Base-by-base conservation (phyloP, 1,140 invertebrate genomes). In the Caenorhabditis tropicalis region DNA sequence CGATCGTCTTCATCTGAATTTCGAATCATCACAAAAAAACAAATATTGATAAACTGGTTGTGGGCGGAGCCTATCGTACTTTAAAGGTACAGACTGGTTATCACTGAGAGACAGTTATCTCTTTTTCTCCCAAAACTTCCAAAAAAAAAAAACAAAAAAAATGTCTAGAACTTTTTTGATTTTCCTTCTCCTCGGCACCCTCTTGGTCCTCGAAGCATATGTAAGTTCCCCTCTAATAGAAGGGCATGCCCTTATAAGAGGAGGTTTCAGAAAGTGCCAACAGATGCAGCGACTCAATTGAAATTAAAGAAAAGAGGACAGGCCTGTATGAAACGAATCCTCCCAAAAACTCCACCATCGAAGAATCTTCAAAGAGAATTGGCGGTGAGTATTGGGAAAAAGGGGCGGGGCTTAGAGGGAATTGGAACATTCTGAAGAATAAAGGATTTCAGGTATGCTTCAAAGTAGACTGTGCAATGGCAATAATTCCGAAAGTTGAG, bases 81-180 rank as follows among this genome's bases (percentile, higher is more conserved):
- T 74, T 46, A 33, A 74, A 74, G 43, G 33, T 65, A 33, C 31
- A 33, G 12, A n/a, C n/a, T n/a, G n/a, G n/a, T n/a, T 70, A 36
- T 74, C 65, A 24, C 36, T 12, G 21, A 5, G 7, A 43, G 19
- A 74, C n/a, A 43, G n/a, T n/a, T n/a, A n/a, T n/a, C n/a, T n/a
- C n/a, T n/a, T n/a, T n/a, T n/a, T n/a, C n/a, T n/a, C n/a, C n/a
- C n/a, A n/a, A 12, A 43, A 33, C n/a, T 46, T 43, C 10, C n/a
- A 19, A 56, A 56, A 10, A 12, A 29, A 43, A 24, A 36, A 0
- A 19, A 10, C 15, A 10, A 10, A 29, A 2, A 74, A 74, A 74
- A 74, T 74, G 65, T 74, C 65, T 74, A 74, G 36, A 74, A 74
- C 36, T 27, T 74, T 74, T 24, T n/a, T 74, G n/a, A 74, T 74